These are phyloP conservation scores for Pedetes capensis DNA, from an alignment of 2,113 vertebrate genomes.

Conservation along the genomic window DNA sequence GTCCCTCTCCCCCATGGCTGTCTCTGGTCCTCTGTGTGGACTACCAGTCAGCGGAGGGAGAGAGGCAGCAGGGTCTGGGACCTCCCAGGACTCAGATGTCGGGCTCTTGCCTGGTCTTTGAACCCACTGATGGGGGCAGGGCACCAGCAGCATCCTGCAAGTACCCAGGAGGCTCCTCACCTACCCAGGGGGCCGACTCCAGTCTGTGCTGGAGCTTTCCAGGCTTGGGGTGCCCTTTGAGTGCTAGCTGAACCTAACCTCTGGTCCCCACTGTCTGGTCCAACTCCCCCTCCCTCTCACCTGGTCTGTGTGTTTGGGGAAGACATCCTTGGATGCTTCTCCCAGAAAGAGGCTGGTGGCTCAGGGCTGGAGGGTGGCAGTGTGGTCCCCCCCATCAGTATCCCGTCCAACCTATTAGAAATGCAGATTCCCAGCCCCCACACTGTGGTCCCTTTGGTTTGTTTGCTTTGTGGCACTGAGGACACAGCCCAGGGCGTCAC, in stretches of 20 bases:
- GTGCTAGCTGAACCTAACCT: not conserved
- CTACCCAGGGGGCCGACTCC: not conserved
- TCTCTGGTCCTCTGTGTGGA: not conserved
- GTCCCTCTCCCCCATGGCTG: fast-evolving
- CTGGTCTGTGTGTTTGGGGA: not conserved
- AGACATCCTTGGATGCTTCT: not conserved
- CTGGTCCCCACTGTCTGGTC: not conserved
- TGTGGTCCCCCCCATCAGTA: too few relatives aligned
- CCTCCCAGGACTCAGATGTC: not conserved
- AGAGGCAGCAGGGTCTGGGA: fast-evolving
- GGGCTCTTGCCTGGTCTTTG: not conserved
- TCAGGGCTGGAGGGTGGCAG: not conserved
- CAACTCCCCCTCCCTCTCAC: not conserved
- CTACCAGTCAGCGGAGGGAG: fast-evolving
- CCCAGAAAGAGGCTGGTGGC: not conserved
- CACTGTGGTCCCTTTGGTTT: too few relatives aligned
- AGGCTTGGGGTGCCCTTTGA: not conserved
- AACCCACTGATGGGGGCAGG: not conserved
- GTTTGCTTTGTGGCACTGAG: not conserved
- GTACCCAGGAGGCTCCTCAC: not conserved
- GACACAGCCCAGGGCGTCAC: too few relatives aligned
- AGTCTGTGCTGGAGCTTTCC: not conserved
- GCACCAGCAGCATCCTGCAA: not conserved
- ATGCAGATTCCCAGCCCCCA: too few relatives aligned
- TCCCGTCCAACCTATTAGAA: too few relatives aligned